These are phyloP conservation scores for Trigoniulus corallinus DNA, from an alignment of 1,140 invertebrate species.

Conservation along the genomic window DNA sequence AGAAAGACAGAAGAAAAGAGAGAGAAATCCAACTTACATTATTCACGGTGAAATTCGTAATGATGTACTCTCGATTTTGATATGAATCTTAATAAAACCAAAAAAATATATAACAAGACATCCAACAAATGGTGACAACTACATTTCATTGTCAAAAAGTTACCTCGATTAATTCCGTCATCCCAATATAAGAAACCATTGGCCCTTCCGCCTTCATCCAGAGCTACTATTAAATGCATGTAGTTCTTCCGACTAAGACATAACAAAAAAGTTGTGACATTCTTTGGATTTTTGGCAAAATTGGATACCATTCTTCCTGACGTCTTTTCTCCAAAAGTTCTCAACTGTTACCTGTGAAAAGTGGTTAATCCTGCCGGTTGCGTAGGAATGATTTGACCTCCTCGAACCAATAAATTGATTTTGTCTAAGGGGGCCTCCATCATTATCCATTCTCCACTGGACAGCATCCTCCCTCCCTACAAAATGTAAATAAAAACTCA, in stretches of 20 bases:
- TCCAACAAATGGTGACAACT: background rate
- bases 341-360: too few relatives aligned
- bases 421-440: background rate
- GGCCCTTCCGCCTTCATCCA: background rate
- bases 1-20: background rate
- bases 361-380: background rate
- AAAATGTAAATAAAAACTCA: constrained; percentile 13
- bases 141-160: constrained; percentile 11
- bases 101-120: background rate
- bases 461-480: background rate
- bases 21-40: background rate
- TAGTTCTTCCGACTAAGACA: background rate
- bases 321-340: too few relatives aligned
- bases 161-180: constrained; percentile 3
- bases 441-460: background rate
- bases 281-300: too few relatives aligned
- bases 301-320: too few relatives aligned
- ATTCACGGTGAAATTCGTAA: background rate
- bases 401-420: background rate
- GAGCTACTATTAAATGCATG: constrained; percentile 1
- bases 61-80: background rate
- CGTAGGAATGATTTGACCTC: constrained; percentile 3
- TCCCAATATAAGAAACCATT: constrained; percentile 5
- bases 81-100: constrained; percentile 1
- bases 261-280: too few relatives aligned